A percentile compares a stretch with the other conserved stretches of the same genome.
These are phyloP conservation scores for Apeltes quadracus DNA, from an alignment of 2,113 vertebrate genomes.

Conservation along the genomic window DNA sequence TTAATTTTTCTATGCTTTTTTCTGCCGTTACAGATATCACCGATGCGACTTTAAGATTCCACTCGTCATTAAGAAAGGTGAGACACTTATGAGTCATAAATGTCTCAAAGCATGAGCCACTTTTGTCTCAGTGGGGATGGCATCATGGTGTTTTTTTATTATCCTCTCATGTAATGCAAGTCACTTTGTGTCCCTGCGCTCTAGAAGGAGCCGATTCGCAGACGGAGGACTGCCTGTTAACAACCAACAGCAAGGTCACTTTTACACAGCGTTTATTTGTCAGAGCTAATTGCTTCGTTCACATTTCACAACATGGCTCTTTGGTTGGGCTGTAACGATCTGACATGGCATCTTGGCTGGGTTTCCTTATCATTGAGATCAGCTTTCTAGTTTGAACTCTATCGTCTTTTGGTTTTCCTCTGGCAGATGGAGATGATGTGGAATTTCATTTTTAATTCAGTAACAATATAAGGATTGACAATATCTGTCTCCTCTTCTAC, in stretches of 20 bases:
- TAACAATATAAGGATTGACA: not conserved
- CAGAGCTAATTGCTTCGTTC: not conserved
- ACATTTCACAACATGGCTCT: conserved; percentile 2
- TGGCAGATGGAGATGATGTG: not conserved
- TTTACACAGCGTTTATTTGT: not conserved
- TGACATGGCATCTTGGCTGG: not conserved
- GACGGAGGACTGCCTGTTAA: conserved; percentile 87
- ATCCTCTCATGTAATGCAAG: not conserved
- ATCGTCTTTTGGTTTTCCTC: not conserved
- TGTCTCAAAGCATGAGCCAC: not conserved
- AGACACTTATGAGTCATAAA: conserved; percentile 50
- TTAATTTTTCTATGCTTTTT: not conserved
- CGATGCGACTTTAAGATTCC: conserved; percentile 99
- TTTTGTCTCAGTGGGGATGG: not conserved
- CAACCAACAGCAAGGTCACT: conserved; percentile 94
- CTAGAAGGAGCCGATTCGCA: conserved; percentile 87
- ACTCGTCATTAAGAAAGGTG: conserved; percentile 92
- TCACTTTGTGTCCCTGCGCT: not conserved
- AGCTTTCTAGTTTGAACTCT: not conserved
- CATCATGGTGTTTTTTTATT: not conserved
- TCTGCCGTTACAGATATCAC: conserved; percentile 89
- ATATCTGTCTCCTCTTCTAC: not conserved
- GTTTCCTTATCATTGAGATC: not conserved
- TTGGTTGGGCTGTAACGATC: not conserved
- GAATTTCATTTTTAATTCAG: not conserved